Percentiles rank a stretch among this genome's conserved stretches.
phyloP scores from a whole-genome alignment of 2,113 vertebrate genomes.

The Rhynchopsitta pachyrhyncha region DNA sequence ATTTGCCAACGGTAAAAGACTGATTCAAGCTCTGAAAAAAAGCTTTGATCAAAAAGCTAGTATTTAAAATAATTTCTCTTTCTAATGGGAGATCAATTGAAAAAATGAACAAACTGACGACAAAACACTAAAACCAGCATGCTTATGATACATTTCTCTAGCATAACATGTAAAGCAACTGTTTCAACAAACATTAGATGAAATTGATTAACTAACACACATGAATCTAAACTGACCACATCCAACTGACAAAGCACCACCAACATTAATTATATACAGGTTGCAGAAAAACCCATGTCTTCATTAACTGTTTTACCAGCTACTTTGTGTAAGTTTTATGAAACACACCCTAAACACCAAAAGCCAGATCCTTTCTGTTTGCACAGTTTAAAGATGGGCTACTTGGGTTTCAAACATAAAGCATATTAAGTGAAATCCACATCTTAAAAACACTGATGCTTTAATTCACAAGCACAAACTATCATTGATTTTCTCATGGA shows the following conservation, averaged over 20 bases:
- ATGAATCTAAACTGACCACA: slow-evolving; percentile 68
- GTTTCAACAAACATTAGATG: slow-evolving; percentile 63
- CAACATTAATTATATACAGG: slow-evolving; percentile 18
- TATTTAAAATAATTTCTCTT: slow-evolving; percentile 38
- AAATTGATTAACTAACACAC: slow-evolving; percentile 59
- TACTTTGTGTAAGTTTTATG: not conserved
- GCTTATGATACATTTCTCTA: slow-evolving; percentile 59
- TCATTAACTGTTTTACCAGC: not conserved
- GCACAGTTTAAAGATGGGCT: not conserved
- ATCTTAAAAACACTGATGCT: not conserved
- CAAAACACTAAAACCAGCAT: slow-evolving; percentile 76
- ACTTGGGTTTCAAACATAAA: not conserved
- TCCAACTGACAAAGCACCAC: slow-evolving; percentile 58
- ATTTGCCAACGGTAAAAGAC: slow-evolving; percentile 76
- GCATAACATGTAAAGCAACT: slow-evolving; percentile 61
- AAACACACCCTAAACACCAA: not conserved
- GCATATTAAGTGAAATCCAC: not conserved
- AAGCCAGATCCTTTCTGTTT: not conserved
- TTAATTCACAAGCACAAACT: not conserved
- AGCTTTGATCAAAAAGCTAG: slow-evolving; percentile 61
- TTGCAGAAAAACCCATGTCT: not conserved
- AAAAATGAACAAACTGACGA: slow-evolving; percentile 59
- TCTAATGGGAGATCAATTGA: slow-evolving; percentile 33
- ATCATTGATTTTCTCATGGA: not conserved
- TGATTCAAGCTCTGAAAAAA: slow-evolving; percentile 79